These are phyloP conservation scores for Ciconia maguari DNA, from an alignment of 2,113 vertebrate genomes.

Conservation along the genomic window DNA sequence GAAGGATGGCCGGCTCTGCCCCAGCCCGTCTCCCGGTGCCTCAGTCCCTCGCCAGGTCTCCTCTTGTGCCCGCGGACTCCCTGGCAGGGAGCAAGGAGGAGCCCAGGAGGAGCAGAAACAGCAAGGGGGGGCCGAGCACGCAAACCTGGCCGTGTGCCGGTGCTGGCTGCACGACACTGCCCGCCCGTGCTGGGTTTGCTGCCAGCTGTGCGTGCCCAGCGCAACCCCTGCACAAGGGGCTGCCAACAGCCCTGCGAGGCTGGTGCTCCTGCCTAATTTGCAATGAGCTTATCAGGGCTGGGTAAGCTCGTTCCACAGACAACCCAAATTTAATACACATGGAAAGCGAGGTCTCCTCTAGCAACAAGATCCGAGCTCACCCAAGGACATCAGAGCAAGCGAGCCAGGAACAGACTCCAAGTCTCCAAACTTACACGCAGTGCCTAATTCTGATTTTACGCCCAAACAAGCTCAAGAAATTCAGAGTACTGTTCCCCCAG, in stretches of 20 bases:
- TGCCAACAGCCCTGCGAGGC: not conserved
- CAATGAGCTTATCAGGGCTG: not conserved
- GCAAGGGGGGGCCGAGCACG: not conserved
- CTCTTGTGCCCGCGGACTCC: not conserved
- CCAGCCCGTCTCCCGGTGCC: not conserved
- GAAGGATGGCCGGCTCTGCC: not conserved
- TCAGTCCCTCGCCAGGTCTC: not conserved
- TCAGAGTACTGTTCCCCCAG: constrained; percentile 20
- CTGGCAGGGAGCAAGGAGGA: not conserved
- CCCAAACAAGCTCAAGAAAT: constrained; percentile 58
- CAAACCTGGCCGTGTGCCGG: not conserved
- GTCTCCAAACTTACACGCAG: constrained; percentile 16
- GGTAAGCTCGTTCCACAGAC: not conserved
- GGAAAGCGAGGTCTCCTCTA: not conserved
- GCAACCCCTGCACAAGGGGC: not conserved
- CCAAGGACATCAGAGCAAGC: not conserved
- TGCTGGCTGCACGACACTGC: not conserved
- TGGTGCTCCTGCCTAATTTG: not conserved
- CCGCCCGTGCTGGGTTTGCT: not conserved
- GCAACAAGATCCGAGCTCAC: not conserved
- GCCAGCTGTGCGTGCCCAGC: not conserved
- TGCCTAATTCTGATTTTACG: constrained; percentile 60
- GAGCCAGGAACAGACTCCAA: constrained; percentile 23
- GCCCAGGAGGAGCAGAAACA: not conserved
- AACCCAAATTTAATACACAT: not conserved